Conservation (phyloP, 2,113 vertebrate species). For the Crotalus tigris region DNA sequence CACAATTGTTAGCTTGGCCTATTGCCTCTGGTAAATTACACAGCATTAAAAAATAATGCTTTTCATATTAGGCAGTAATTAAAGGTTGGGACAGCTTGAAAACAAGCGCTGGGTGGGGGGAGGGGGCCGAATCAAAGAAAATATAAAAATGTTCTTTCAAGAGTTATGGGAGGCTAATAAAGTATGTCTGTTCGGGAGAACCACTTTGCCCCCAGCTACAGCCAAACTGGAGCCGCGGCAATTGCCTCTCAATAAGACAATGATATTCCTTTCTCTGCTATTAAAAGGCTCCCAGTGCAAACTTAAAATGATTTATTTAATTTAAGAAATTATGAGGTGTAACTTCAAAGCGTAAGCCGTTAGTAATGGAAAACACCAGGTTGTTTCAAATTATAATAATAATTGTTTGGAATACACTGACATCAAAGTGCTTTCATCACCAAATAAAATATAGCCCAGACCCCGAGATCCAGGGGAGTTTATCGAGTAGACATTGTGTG, state of each 20-base stretch:
- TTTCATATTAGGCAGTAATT: constrained; percentile 90
- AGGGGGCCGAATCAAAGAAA: constrained; percentile 79
- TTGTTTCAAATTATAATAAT: constrained; percentile 87
- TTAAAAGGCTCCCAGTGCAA: constrained; percentile 87
- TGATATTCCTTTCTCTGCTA: constrained; percentile 88
- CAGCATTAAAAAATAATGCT: constrained; percentile 89
- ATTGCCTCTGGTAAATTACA: constrained; percentile 85
- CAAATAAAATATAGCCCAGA: constrained; percentile 76
- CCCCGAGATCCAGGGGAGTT: constrained; percentile 70
- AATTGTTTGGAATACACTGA: constrained; percentile 83
- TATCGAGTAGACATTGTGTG: constrained; percentile 64
- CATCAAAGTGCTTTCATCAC: constrained; percentile 84
- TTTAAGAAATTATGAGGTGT: constrained; percentile 89
- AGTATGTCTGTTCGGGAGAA: constrained; percentile 81
- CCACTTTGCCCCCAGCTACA: constrained; percentile 83
- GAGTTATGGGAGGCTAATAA: constrained; percentile 87
- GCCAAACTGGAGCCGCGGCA: constrained; percentile 84
- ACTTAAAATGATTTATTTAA: constrained; percentile 89
- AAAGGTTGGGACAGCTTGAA: constrained; percentile 85
- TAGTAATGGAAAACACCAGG: constrained; percentile 87
- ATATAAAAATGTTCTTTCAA: constrained; percentile 84
- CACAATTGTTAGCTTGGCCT: constrained; percentile 81
- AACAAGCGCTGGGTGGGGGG: constrained; percentile 75
- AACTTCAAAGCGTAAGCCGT: constrained; percentile 83
- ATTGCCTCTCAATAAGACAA: constrained; percentile 89